Evolutionary conservation across 2,113 vertebrate species (phyloP).

Genomic region (Pseudolaguvia tuberculata): DNA sequence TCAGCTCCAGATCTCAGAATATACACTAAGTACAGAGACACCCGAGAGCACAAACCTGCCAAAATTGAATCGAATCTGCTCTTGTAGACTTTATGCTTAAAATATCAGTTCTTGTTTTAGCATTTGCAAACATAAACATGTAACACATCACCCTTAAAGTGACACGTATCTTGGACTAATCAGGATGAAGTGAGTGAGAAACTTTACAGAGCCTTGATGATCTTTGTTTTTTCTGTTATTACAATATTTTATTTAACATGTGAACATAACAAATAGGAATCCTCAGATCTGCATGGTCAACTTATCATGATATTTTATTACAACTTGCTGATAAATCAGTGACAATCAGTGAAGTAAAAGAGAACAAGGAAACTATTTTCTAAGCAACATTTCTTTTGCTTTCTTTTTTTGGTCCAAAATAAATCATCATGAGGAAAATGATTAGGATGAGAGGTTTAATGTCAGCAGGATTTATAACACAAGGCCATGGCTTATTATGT

Average conservation of each 20-base stretch:
- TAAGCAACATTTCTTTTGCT: background rate
- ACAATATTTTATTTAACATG: background rate
- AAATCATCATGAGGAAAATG: background rate
- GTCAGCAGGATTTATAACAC: constrained; percentile 17
- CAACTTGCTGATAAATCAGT: background rate
- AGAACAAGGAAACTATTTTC: background rate
- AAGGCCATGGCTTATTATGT: constrained; percentile 23
- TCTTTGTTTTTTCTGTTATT: background rate
- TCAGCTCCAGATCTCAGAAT: background rate
- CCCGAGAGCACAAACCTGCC: constrained; percentile 1
- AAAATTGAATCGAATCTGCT: constrained; percentile 2
- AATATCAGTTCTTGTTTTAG: constrained; percentile 2
- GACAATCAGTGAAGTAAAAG: background rate
- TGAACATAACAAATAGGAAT: background rate
- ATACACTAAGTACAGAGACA: background rate
- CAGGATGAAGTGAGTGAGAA: background rate
- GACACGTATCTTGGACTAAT: background rate
- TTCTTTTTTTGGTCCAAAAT: background rate
- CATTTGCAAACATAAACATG: background rate
- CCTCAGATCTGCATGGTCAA: background rate
- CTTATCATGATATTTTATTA: constrained; percentile 12
- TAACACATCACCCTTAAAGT: background rate
- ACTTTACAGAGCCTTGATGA: background rate
- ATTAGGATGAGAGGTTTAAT: constrained; percentile 4
- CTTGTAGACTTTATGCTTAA: constrained; percentile 1